Evolutionary conservation across 2,888 invertebrate genomes (phyloP), one percentile per base, ranked within the genome.

Genomic region (Ormyrus pomaceus): DNA sequence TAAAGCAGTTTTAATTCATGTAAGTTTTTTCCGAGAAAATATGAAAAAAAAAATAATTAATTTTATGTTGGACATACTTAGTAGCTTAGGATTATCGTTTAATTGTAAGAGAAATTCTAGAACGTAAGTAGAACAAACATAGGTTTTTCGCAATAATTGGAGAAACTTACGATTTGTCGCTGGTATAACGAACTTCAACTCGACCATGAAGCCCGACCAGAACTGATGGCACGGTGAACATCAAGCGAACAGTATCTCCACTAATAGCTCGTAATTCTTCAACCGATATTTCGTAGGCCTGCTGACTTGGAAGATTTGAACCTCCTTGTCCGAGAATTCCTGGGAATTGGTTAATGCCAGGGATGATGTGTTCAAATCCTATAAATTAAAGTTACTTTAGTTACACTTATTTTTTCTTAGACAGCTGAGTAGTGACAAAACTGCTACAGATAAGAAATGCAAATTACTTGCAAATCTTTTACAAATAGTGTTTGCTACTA

Each of bases 161-260:
- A 45, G 13, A 59, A 77, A 92, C 94, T 93, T 91, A 95, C 95
- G 92, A 91, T 86, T 93, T 93, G 87, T 96, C 95, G 8, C 91
- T 91, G 2, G 97, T 96, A 89, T 97, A 97, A 87, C 96, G 93
- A 81, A 97, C 92, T 90, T 97, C 97, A 3, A 97, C 96, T 83
- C 96, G 94, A 77, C 97, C 97, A 86, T 96, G 95, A 64, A 97
- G 92, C 50, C 97, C 97, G 8, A 97, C 96, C 83, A 96, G 93
- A 1, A 96, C 93, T 34, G 94, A 92, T 0, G 97, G 97, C 9
- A 97, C 94, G 5, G 95, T 95, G 88, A 97, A 97, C 10, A 96
- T 93, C 87, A 97, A 93, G 83, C 96, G 94, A 8, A 97, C 94
- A 51, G 96, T 95, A 34, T 94, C 94, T 0, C 96, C 94, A 84